Evolutionary conservation across 2,888 invertebrate species (phyloP).

Genomic region (Sericinus montela): DNA sequence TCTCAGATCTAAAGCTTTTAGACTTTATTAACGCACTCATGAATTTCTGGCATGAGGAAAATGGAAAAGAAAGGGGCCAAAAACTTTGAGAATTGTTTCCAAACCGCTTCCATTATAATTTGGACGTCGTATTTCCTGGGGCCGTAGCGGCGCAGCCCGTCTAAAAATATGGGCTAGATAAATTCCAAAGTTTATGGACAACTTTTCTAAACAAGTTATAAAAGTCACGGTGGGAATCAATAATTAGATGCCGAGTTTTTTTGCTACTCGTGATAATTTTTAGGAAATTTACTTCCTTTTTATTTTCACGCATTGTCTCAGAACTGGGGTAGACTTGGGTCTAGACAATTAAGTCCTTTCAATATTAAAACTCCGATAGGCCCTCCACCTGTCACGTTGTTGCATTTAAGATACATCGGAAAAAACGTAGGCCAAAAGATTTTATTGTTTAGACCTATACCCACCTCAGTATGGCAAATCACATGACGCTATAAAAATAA

Average conservation of each 20-base stretch:
- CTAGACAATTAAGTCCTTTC: too few relatives aligned
- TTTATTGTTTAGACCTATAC: too few relatives aligned
- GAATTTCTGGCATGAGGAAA: slow-evolving; percentile 43
- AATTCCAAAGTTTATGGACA: slow-evolving; percentile 48
- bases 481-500: too few relatives aligned
- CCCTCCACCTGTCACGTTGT: too few relatives aligned
- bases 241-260: slow-evolving; percentile 47
- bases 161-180: slow-evolving; percentile 56
- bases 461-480: too few relatives aligned
- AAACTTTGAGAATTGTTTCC: slow-evolving; percentile 56
- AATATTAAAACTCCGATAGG: too few relatives aligned
- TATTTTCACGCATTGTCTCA: too few relatives aligned
- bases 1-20: too few relatives aligned
- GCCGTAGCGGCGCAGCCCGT: slow-evolving; percentile 34
- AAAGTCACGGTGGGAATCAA: slow-evolving; percentile 47
- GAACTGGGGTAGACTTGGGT: too few relatives aligned
- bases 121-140: slow-evolving; percentile 51
- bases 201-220: slow-evolving; percentile 47
- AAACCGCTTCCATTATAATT: slow-evolving; percentile 57
- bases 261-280: background rate
- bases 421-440: too few relatives aligned
- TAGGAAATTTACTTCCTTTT: background rate
- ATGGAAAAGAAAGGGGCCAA: slow-evolving; percentile 44
- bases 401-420: too few relatives aligned
- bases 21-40: slow-evolving; percentile 21